Conservation (phyloP, 2,888 invertebrate species). For the Drosophila kanekoi region DNA sequence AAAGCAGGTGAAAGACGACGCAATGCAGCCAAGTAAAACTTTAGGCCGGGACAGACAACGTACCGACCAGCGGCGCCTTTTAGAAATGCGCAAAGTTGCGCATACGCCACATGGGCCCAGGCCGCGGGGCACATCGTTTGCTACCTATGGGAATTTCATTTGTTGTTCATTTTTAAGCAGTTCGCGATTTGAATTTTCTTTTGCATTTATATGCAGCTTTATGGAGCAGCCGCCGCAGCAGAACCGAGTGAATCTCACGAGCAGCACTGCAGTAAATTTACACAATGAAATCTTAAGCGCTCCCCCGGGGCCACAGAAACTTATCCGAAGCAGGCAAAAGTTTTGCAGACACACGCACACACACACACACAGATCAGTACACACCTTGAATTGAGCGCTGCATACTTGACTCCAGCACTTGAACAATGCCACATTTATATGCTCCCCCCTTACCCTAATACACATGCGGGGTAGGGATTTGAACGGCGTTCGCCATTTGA, state of each 20-base stretch:
- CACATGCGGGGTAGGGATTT: constrained; percentile 10
- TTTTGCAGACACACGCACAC: constrained; percentile 42
- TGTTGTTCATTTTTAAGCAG: constrained; percentile 79
- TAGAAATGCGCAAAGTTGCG: constrained; percentile 54
- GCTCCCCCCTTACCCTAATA: constrained; percentile 24
- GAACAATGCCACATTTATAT: constrained; percentile 73
- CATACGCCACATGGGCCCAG: constrained; percentile 59
- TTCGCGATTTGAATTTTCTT: constrained; percentile 72
- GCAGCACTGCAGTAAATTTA: constrained; percentile 71
- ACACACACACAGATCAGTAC: constrained; percentile 7
- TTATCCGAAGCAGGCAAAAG: constrained; percentile 50
- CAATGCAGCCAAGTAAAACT: constrained; percentile 56
- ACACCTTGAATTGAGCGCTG: constrained; percentile 54
- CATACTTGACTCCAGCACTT: constrained; percentile 63
- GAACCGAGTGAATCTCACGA: constrained; percentile 48
- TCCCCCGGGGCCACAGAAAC: constrained; percentile 66
- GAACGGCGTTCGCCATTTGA: constrained; percentile 63
- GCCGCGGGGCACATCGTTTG: constrained; percentile 22
- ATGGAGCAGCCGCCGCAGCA: constrained; percentile 22
- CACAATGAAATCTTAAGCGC: constrained; percentile 80
- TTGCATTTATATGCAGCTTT: constrained; percentile 57
- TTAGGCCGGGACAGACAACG: constrained; percentile 25
- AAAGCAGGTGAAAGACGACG: constrained; percentile 62
- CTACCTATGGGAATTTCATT: constrained; percentile 75
- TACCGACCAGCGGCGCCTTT: constrained; percentile 4